Evolutionary conservation across 2,888 invertebrate genomes (phyloP), one percentile per base, ranked within the genome.

Genomic region (Epinotia brunnichana): DNA sequence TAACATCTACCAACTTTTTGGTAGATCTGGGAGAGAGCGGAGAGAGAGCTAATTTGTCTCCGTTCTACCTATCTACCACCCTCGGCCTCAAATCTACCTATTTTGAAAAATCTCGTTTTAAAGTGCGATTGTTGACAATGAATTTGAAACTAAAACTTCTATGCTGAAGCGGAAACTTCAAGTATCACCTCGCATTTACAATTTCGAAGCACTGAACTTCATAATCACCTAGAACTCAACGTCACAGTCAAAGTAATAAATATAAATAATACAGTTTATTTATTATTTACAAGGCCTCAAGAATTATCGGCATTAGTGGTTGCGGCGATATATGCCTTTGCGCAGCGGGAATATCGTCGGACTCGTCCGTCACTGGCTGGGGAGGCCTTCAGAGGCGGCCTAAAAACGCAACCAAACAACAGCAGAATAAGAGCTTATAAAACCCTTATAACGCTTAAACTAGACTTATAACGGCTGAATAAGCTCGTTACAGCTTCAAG

Each of bases 251-350:
- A 76, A 73, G 73, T 74, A 76, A 77, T 76, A 78, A 73, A 79
- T 76, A 79, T 77, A 80, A 82, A 82, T 82, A 78, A 80, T 76
- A 53, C n/a, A 60, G 59, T 68, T 73, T 63, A 73, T 73, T 73
- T 69, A 73, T 69, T 70, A 70, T 73, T 69, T 69, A 64, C 70
- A 73, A 64, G 51, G 61, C 24, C 61, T 15, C 84, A 87, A 85
- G 83, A 87, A 89, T 91, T 90, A 91, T 90, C 89, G 85, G 88
- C 83, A 87, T 90, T 87, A 88, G 83, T 80, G 80, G 77, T 77
- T 78, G 77, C 78, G 77, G 76, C 75, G 81, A 82, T 85, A 85
- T 86, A 86, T 87, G 76, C 77, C 74, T 75, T 62, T 51, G 71
- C 78, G 54, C 80, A 80, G 79, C 78, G 75, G 79, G 77, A 39